Conservation (phyloP, 2,888 invertebrate species). For the Andrena camellia region DNA sequence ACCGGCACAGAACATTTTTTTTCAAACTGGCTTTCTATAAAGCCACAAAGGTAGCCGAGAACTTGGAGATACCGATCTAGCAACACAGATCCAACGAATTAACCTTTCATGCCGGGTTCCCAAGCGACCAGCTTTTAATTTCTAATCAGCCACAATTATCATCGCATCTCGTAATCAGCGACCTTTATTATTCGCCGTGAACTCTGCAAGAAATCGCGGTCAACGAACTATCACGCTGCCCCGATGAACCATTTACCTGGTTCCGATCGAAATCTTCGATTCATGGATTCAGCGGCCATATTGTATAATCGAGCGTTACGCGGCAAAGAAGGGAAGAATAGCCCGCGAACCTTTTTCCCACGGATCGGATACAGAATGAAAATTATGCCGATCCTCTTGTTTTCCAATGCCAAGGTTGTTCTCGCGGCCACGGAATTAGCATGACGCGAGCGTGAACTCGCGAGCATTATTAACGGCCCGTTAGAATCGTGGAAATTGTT, state of each 20-base stretch:
- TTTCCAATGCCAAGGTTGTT: constrained; percentile 56
- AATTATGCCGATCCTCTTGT: constrained; percentile 9
- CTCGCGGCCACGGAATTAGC: constrained; percentile 27
- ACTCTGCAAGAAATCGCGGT: constrained; percentile 53
- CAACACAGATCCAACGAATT: background rate
- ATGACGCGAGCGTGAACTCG: constrained; percentile 31
- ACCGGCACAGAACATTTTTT: too few relatives aligned
- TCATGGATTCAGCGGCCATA: constrained; percentile 26
- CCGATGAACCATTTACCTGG: constrained; percentile 58
- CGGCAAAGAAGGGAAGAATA: constrained; percentile 18
- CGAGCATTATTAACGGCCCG: constrained; percentile 65
- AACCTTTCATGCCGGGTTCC: background rate
- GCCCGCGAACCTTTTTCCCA: constrained; percentile 1
- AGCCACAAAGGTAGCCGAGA: background rate
- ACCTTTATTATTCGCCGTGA: constrained; percentile 47
- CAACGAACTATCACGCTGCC: constrained; percentile 44
- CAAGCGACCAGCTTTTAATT: background rate
- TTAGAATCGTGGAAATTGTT: constrained; percentile 70
- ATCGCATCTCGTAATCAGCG: constrained; percentile 8
- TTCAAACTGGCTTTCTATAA: too few relatives aligned
- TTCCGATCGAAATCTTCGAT: constrained; percentile 50
- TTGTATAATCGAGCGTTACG: constrained; percentile 49
- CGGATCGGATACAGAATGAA: constrained; percentile 19
- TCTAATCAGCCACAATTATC: constrained; percentile 9
- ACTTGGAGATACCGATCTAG: background rate